phyloP scores from a whole-genome alignment of 2,797 vertebrate species.

The Pagetopsis macropterus region DNA sequence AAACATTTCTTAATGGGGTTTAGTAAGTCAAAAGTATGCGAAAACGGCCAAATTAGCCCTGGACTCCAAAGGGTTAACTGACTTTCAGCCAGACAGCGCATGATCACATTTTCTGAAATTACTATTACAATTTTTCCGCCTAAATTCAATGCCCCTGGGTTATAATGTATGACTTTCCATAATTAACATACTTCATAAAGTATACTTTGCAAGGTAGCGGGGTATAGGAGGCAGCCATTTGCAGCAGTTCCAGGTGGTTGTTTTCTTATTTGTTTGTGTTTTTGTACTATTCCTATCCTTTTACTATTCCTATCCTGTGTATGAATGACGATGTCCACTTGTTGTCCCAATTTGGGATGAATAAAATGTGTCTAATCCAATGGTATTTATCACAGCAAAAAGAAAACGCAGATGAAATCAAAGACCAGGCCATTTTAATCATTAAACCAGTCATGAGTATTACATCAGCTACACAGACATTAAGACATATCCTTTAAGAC shows the following conservation, averaged over 20 bases:
- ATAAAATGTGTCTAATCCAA: no score
- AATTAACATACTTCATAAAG: no score
- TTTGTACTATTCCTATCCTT: no score
- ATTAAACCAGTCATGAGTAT: constrained; percentile 59
- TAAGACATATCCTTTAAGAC: constrained; percentile 62
- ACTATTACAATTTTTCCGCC: neutral
- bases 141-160: neutral
- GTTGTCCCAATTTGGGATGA: no score
- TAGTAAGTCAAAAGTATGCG: no score
- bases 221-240: no score
- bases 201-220: no score
- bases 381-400: neutral
- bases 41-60: no score
- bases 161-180: neutral
- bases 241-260: neutral
- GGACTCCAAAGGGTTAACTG: neutral
- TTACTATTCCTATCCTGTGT: no score
- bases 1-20: no score
- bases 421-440: constrained; percentile 70
- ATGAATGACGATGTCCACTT: no score
- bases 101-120: neutral
- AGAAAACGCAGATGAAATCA: constrained; percentile 25
- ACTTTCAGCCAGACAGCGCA: neutral
- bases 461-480: constrained; percentile 73
- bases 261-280: neutral